Base-by-base conservation (phyloP, 2,888 invertebrate genomes). In the Drosophila meridiana region DNA sequence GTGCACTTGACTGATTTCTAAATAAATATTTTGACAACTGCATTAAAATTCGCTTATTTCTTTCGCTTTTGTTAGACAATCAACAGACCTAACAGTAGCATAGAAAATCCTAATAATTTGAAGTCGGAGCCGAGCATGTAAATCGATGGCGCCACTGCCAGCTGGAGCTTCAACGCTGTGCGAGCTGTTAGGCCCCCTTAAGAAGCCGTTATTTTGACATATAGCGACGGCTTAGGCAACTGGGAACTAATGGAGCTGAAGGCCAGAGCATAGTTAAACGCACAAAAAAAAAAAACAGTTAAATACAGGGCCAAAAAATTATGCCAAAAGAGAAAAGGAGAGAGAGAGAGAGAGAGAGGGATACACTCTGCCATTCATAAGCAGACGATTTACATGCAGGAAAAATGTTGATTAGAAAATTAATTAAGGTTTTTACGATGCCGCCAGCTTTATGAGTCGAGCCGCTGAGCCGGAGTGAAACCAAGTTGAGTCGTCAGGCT, bases 331-430 rank as follows among this genome's bases (percentile, higher is more conserved):
- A 77, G 52, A 64, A 76, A 73, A 66, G 77, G 60, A 75, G 48
- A 73, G 55, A 13, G 26, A 48, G 14, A 28, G 47, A 14, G 14
- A 30, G 48, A 30, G 28, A 48, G 30, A 30, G 30, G 30, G 7
- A 30, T 53, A 64, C 53, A 47, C 26, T 59, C 11, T 43, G 8
- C 30, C 38, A 55, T 26, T 65, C 67, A 64, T 85, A 85, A 85
- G 83, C 82, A 85, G 88, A 63, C 85, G 87, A 87, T 87, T 87
- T 87, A 89, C 87, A 89, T 87, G 89, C 86, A 78, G 87, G 78
- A 81, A 87, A 86, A 87, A 87, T 84, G 87, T 87, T 87, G 87
- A 87, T 87, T 87, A 87, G 89, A 87, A 87, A 87, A 87, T 87
- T 87, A 87, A 87, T 87, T 87, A 87, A 83, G 89, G 87, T 79